phyloP scores from a whole-genome alignment of 2,113 vertebrate genomes.

The Pavo muticus region DNA sequence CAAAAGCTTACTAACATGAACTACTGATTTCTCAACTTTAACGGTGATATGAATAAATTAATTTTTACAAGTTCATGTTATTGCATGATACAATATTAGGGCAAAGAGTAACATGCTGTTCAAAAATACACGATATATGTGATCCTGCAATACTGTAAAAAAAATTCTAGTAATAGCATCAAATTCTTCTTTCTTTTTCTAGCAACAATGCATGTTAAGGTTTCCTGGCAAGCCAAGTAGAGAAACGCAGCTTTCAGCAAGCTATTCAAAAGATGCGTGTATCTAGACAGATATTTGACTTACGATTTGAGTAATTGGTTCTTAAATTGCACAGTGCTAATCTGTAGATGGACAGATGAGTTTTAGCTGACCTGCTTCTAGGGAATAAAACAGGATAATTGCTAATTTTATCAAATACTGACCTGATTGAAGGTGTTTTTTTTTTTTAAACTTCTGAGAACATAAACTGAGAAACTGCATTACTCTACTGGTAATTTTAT shows the following conservation, averaged over 20 bases:
- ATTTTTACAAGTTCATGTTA: background rate
- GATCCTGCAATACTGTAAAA: background rate
- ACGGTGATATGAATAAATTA: background rate
- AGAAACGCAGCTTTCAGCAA: background rate
- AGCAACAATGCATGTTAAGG: conserved; percentile 12
- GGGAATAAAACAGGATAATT: conserved; percentile 54
- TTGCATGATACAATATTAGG: background rate
- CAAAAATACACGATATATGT: conserved; percentile 11
- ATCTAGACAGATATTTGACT: background rate
- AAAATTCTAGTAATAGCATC: conserved; percentile 56
- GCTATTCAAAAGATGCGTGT: background rate
- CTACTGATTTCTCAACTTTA: background rate
- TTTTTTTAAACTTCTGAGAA: conserved; percentile 1
- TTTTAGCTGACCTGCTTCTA: conserved; percentile 48
- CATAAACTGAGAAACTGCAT: background rate
- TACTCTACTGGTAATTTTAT: background rate
- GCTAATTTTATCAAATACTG: conserved; percentile 43
- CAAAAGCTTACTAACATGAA: background rate
- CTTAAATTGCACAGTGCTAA: conserved; percentile 44
- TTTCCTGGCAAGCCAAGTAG: background rate
- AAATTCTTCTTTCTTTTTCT: conserved; percentile 25
- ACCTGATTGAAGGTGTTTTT: conserved; percentile 9
- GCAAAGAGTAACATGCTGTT: background rate
- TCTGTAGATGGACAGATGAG: conserved; percentile 55
- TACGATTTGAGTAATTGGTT: conserved; percentile 59